Evolutionary conservation across 1,140 invertebrate species (phyloP).

Genomic region (Brachionus manjavacas): DNA sequence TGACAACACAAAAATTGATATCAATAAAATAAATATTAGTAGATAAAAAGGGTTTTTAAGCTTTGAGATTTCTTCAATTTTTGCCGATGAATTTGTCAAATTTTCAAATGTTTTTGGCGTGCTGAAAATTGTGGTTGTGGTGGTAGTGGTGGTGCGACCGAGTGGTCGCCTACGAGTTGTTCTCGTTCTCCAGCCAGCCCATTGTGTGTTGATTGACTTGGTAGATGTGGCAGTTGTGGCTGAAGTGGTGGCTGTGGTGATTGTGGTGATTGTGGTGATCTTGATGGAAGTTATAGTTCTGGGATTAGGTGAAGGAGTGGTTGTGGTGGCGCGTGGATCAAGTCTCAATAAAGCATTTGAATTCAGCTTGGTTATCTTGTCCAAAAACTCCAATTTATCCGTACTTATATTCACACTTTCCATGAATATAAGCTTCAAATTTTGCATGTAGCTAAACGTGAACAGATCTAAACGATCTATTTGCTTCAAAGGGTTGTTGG

Average conservation of each 20-base stretch:
- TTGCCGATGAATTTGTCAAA: background rate
- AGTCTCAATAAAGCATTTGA: background rate
- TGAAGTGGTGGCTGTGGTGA: background rate
- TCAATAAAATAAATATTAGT: background rate
- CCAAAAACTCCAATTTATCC: background rate
- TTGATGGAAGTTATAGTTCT: background rate
- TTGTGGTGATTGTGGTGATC: background rate
- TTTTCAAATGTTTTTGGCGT: background rate
- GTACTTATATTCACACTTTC: background rate
- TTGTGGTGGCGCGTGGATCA: background rate
- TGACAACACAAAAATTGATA: background rate
- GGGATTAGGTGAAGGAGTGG: no score
- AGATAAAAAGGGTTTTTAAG: slow-evolving; percentile 5
- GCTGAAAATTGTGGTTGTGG: background rate
- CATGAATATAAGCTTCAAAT: background rate
- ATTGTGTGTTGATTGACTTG: no score
- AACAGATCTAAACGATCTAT: slow-evolving; percentile 12
- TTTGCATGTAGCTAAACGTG: background rate
- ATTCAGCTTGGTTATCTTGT: background rate
- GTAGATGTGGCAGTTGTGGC: background rate
- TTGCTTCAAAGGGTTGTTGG: slow-evolving; percentile 13
- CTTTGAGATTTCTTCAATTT: background rate
- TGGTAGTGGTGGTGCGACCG: background rate
- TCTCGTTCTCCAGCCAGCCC: background rate
- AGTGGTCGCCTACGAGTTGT: background rate